Base-by-base conservation (phyloP, 1,140 invertebrate genomes). In the Drosophila kurseongensis region DNA sequence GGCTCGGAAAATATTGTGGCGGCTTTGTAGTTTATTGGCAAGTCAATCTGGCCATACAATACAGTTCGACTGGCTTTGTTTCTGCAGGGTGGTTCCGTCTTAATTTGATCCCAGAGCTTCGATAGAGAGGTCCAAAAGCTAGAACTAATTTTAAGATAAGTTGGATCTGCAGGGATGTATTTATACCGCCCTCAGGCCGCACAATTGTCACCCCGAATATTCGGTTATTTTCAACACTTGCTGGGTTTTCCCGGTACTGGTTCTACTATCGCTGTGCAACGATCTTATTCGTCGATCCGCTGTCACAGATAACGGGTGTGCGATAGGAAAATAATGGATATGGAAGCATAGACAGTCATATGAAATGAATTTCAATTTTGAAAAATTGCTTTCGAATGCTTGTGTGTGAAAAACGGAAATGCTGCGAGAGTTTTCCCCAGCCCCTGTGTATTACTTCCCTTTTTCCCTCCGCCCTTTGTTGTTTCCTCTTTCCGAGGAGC, bases 281-380 rank as follows among this genome's bases (percentile, higher is more conserved):
- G 80, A 88, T 88, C 83, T 86, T 76, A 65, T 82, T 83, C 62
- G 50, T 75, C 73, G 73, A 85, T 84, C 61, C 80, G 75, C 65
- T 74, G 78, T 76, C 74, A 81, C 60, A 69, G 79, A 88, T 86
- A 88, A 71, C 52, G 56, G 60, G 32, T 52, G 65, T 14, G 36
- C 41, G 77, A 84, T 85, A 78, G 57, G 40, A 78, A 71, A 75
- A 84, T 85, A 85, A 85, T 84, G 45, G 68, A 69, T 59, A 51
- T 71, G 80, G 50, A 59, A 42, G 80, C 56, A 54, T 51, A 84
- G 65, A 84, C 66, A 77, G 47, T 48, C 65, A 77, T 77, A 69
- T 54, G 40, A 83, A 88, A 89, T 88, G 80, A 88, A 79, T 89
- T 88, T 88, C 83, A 88, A 88, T 88, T 88, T 88, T 88, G 83